Percentiles rank a stretch among this genome's conserved stretches.
phyloP scores from a whole-genome alignment of 92 coral and sea anemone genomes.

The Porites evermanni region DNA sequence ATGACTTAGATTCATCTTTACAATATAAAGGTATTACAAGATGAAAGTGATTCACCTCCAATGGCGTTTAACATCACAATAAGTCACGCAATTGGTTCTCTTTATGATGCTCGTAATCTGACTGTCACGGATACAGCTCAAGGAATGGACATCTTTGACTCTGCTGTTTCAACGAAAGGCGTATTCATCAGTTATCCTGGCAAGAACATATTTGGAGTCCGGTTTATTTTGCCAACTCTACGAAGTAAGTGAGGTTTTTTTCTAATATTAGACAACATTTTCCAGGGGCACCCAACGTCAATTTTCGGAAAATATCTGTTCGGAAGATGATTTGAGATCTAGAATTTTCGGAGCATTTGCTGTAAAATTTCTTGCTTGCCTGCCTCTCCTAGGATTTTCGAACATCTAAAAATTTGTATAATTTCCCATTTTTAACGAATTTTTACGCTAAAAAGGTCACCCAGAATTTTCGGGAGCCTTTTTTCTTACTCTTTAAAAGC shows the following conservation, averaged over 20 bases:
- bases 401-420: too few species aligned
- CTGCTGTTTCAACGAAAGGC: constrained; percentile 65
- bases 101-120: constrained; percentile 85
- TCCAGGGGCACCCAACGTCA: too few species aligned
- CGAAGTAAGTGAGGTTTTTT: constrained; percentile 46
- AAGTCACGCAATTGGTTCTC: constrained; percentile 73
- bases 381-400: too few species aligned
- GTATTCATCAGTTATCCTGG: constrained; percentile 66
- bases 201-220: constrained; percentile 64
- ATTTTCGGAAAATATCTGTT: too few species aligned
- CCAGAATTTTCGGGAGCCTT: too few species aligned
- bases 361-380: too few species aligned
- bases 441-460: too few species aligned
- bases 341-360: too few species aligned
- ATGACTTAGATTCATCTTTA: neutral
- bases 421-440: too few species aligned
- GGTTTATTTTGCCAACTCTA: constrained; percentile 58
- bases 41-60: constrained; percentile 81
- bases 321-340: too few species aligned
- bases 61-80: constrained; percentile 86
- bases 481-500: too few species aligned
- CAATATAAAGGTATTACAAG: constrained; percentile 56
- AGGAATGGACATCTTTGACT: constrained; percentile 76
- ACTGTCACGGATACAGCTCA: constrained; percentile 73
- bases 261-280: too few species aligned